Evolutionary conservation across 2,888 invertebrate species (phyloP).

Genomic region (Dasysyrphus tricinctus): DNA sequence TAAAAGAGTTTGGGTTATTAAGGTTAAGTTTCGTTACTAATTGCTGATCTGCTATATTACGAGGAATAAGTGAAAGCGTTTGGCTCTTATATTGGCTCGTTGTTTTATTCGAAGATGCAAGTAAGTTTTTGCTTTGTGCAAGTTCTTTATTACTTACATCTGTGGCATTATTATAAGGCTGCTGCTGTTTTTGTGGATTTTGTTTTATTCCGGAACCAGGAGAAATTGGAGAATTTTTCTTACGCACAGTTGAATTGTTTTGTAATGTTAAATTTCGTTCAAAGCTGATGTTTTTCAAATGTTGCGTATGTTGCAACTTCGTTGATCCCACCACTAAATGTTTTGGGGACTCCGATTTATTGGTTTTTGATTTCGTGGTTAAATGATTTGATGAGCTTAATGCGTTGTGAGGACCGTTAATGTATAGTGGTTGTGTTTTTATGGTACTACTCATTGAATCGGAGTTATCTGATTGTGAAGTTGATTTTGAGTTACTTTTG

Average conservation of each 20-base stretch:
- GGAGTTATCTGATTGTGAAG: slow-evolving; percentile 64
- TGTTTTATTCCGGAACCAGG: slow-evolving; percentile 46
- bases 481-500: slow-evolving; percentile 64
- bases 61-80: slow-evolving; percentile 68
- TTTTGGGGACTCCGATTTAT: slow-evolving; percentile 42
- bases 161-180: slow-evolving; percentile 53
- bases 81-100: slow-evolving; percentile 57
- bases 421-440: slow-evolving; percentile 26
- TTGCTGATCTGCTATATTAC: slow-evolving; percentile 61
- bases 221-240: slow-evolving; percentile 16
- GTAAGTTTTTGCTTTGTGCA: slow-evolving; percentile 44
- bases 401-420: slow-evolving; percentile 36
- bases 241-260: slow-evolving; percentile 8
- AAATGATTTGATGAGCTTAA: slow-evolving; percentile 47
- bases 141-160: slow-evolving; percentile 70
- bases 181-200: slow-evolving; percentile 58
- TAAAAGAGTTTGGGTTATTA: slow-evolving; percentile 47
- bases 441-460: slow-evolving; percentile 65
- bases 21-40: slow-evolving; percentile 39
- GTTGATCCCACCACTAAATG: slow-evolving; percentile 10
- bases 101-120: slow-evolving; percentile 60
- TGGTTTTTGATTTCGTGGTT: slow-evolving; percentile 52
- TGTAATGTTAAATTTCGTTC: slow-evolving; percentile 32
- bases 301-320: slow-evolving; percentile 53
- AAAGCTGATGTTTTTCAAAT: slow-evolving; percentile 45